Base-by-base conservation (phyloP, 2,113 vertebrate genomes). In the Lophura nycthemera region DNA sequence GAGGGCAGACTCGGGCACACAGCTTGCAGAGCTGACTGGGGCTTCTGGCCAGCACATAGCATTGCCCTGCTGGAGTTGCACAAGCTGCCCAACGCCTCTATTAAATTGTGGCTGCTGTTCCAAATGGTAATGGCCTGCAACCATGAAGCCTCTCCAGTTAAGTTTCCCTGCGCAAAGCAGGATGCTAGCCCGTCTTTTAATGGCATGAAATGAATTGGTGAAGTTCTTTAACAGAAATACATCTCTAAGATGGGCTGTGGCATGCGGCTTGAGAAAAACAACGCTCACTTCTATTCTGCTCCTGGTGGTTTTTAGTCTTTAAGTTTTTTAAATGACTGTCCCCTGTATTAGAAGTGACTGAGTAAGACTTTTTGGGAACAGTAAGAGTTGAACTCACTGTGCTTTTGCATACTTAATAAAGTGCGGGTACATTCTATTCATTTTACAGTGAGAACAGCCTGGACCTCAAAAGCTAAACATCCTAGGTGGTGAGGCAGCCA, bases 271-370 rank as follows among this genome's bases (percentile, higher is more conserved):
- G 42, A 63, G 54, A 36, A 18, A 42, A 74, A 47, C 69, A 24
- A 0, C 0, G 8, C 38, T 81, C 4, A 1, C 19, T 30, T 22
- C 8, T 92, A 18, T 72, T 72, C 82, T 43, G 57, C 24, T 81
- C 0, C 1, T n/a, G 29, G 3, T 34, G 19, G 0, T 2, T 76
- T 78, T 78, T 30, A 32, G 36, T 29, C 8, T 32, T 36, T 4
- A 54, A 30, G 20, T 24, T 57, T 67, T 67, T 73, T 66, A 65
- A 73, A 12, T 42, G 50, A 32, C 13, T 69, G 13, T 59, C 29
- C 6, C 10, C 13, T n/a, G 4, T 64, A 45, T 43, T 63, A 30
- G 60, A 66, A 13, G n/a, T 27, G 50, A 18, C 36, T 52, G 45
- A 70, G 12, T 67, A 74, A 34, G 6, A 1, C 10, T 70, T 75